Evolutionary conservation across 2,888 invertebrate genomes (phyloP).

Genomic region (Caenorhabditis sp.): DNA sequence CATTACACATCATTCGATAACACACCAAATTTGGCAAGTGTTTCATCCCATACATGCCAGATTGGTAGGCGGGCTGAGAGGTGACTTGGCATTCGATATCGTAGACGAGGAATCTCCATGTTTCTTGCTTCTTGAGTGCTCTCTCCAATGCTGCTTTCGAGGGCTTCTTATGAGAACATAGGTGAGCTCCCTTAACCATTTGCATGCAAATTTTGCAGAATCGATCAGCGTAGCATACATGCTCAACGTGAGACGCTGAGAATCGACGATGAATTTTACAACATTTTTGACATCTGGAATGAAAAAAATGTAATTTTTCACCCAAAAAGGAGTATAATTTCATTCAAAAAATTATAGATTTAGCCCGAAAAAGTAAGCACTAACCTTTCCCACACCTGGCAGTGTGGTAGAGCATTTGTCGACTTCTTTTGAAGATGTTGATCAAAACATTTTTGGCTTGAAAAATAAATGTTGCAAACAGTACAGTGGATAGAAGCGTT

Average conservation of each 20-base stretch:
- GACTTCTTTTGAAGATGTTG: background rate
- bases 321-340: too few species aligned
- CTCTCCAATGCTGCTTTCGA: too few species aligned
- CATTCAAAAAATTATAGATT: too few species aligned
- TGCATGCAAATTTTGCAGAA: background rate
- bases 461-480: background rate
- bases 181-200: too few species aligned
- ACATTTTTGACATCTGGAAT: slow-evolving; percentile 1
- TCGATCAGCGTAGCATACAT: background rate
- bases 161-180: too few species aligned
- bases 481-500: background rate
- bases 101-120: background rate
- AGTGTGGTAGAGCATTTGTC: background rate
- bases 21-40: background rate
- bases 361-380: background rate
- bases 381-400: background rate
- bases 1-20: background rate
- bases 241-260: background rate
- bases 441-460: background rate
- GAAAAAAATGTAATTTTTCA: background rate
- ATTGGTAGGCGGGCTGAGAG: too few species aligned
- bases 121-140: too few species aligned
- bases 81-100: background rate
- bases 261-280: background rate
- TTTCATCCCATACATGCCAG: background rate